Conservation (phyloP, 2,888 invertebrate genomes). For the Dolomedes plantarius region DNA sequence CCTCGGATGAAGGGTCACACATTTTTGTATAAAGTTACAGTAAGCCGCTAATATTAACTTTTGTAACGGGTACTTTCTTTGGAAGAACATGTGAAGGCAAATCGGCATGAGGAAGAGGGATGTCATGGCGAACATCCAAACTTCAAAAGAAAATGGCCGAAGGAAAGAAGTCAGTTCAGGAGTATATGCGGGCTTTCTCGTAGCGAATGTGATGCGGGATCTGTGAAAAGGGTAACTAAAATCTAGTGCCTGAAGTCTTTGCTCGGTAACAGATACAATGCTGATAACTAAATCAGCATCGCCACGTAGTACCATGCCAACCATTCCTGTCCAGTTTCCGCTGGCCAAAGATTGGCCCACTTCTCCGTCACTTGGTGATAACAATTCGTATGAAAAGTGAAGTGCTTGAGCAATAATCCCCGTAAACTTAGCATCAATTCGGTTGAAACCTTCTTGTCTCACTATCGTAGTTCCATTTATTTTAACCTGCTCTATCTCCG, state of each 20-base stretch:
- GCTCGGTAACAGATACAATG: slow-evolving; percentile 80
- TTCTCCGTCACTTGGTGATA: not conserved
- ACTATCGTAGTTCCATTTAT: too few species aligned
- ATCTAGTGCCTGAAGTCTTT: slow-evolving; percentile 79
- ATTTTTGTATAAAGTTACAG: too few species aligned
- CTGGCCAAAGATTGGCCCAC: slow-evolving; percentile 1
- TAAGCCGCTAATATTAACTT: too few species aligned
- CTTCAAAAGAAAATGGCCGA: slow-evolving; percentile 11
- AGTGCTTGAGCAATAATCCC: slow-evolving; percentile 11
- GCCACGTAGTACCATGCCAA: slow-evolving; percentile 7
- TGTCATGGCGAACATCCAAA: slow-evolving; percentile 9
- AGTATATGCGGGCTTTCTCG: not conserved
- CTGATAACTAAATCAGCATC: slow-evolving; percentile 79
- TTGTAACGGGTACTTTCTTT: too few species aligned
- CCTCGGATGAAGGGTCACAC: too few species aligned
- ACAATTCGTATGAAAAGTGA: not conserved
- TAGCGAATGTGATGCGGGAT: slow-evolving; percentile 12
- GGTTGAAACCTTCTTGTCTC: too few species aligned
- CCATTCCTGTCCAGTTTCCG: slow-evolving; percentile 74
- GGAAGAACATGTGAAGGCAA: not conserved
- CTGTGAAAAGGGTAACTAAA: slow-evolving; percentile 77
- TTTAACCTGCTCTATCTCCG: too few species aligned
- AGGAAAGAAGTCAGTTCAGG: not conserved
- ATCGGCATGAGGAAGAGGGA: not conserved
- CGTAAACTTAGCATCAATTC: not conserved